Conservation (phyloP, 2,797 vertebrate genomes). For the Zalophus californianus region DNA sequence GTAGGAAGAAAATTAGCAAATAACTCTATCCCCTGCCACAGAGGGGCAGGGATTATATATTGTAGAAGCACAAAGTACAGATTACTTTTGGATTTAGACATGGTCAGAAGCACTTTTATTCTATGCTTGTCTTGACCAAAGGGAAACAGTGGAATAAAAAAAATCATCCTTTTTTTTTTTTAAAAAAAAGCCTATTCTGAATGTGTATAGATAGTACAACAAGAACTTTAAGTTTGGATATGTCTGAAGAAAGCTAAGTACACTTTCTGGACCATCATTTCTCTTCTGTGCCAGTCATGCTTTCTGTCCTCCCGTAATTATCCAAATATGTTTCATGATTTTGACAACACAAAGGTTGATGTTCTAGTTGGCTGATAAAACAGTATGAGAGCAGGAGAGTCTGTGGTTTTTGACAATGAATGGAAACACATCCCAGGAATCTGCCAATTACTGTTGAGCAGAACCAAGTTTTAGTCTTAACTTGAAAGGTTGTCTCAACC, state of each 20-base stretch:
- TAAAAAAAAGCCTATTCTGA: neutral
- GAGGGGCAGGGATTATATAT: neutral
- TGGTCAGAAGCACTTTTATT: neutral
- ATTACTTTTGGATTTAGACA: conserved; percentile 9
- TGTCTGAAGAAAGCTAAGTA: neutral
- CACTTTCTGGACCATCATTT: neutral
- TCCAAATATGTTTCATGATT: neutral
- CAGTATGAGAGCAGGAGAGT: neutral
- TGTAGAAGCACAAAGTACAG: neutral
- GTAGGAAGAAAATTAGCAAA: conserved; percentile 1
- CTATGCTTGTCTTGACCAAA: conserved; percentile 36
- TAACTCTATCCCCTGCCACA: neutral
- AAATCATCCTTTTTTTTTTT: neutral
- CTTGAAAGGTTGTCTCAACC: neutral
- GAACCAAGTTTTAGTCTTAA: conserved; percentile 8
- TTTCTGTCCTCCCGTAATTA: neutral
- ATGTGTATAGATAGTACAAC: neutral
- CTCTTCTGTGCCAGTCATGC: neutral
- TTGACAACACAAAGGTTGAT: neutral
- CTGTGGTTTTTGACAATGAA: neutral
- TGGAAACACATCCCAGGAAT: neutral
- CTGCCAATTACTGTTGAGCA: neutral
- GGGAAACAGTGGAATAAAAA: neutral
- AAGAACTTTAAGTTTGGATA: neutral
- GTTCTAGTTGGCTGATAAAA: neutral